Base-by-base conservation (phyloP, 2,113 vertebrate genomes). In the Coptodon bakossiorum region DNA sequence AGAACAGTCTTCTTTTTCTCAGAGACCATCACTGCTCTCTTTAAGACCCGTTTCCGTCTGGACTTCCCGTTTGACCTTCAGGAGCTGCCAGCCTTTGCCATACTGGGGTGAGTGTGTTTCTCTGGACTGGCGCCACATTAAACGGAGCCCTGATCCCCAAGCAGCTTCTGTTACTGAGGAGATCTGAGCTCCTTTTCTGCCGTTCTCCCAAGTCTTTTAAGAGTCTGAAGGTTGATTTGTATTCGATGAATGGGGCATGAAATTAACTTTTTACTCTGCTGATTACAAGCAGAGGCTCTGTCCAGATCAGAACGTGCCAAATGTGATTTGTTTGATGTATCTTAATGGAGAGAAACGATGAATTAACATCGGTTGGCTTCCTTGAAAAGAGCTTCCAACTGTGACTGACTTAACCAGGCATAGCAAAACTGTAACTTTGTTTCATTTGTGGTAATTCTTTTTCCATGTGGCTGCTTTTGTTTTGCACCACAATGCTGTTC, bases 1-100 rank as follows among this genome's bases (percentile, higher is more conserved):
- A 91, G 19, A 89, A 79, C 38, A 80, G 5, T 85, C 36, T 50
- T 82, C 29, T 85, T 81, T 68, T 89, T 82, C 83, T 88, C 96
- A 99, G 99, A 99, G 95, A 99, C 98, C 11, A 99, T 99, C 94
- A 99, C 99, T 0, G 99, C 99, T 3, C 97, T 99, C 85, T 99
- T 99, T 96, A 99, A 99, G 96, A 99, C 98, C 3, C 97, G 98
- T 8, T 99, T 99, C 95, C 98, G 98, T n/a, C 96, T 99, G 1
- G 99, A 99, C 94, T 99, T 99, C 91, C 99, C 99, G 8, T 99
- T 99, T 13, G 99, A 99, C 96, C 97, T 99, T 81, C 99, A 99
- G 96, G 99, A 99, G 93, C 97, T 99, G 81, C 99, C 99, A 0
- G 99, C 98, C 10, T 99, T 99, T 3, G 99, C 98, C 0, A 97